Conservation (phyloP, 1,140 invertebrate genomes). For the Macrobrachium rosenbergii region DNA sequence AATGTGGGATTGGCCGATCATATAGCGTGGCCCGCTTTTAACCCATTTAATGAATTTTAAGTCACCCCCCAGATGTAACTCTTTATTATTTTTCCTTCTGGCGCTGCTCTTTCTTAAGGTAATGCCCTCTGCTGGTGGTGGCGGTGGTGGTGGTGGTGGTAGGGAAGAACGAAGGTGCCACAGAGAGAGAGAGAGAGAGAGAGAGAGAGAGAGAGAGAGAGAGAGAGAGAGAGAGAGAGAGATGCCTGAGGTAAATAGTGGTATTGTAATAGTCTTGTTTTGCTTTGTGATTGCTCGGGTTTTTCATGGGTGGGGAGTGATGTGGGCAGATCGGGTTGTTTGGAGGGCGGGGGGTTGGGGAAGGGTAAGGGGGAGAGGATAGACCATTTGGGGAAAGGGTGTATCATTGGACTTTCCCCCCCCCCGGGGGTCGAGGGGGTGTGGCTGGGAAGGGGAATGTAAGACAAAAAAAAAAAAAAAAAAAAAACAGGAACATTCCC, state of each 20-base stretch:
- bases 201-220: background rate
- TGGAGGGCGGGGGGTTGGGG: too few species aligned
- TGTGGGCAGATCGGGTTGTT: too few species aligned
- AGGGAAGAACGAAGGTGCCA: background rate
- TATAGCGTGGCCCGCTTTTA: constrained; percentile 43
- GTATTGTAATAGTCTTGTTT: constrained; percentile 57
- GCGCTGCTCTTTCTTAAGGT: too few species aligned
- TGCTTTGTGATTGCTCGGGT: constrained; percentile 36
- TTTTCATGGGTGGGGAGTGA: background rate
- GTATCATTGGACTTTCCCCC: too few species aligned
- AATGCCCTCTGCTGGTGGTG: constrained; percentile 20
- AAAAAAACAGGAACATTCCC: too few species aligned
- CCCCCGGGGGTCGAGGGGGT: too few species aligned
- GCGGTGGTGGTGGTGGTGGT: background rate
- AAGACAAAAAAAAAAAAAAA: too few species aligned
- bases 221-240: background rate
- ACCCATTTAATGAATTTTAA: constrained; percentile 60
- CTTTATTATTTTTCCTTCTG: background rate
- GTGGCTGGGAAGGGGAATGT: too few species aligned
- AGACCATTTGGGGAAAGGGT: too few species aligned
- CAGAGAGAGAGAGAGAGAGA: background rate
- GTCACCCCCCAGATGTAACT: constrained; percentile 53
- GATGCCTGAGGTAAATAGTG: constrained; percentile 48
- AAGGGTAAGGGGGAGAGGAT: too few species aligned
- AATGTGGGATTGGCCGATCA: constrained; percentile 58